phyloP scores from a whole-genome alignment of 2,113 vertebrate genomes.

The Rallus limicola region DNA sequence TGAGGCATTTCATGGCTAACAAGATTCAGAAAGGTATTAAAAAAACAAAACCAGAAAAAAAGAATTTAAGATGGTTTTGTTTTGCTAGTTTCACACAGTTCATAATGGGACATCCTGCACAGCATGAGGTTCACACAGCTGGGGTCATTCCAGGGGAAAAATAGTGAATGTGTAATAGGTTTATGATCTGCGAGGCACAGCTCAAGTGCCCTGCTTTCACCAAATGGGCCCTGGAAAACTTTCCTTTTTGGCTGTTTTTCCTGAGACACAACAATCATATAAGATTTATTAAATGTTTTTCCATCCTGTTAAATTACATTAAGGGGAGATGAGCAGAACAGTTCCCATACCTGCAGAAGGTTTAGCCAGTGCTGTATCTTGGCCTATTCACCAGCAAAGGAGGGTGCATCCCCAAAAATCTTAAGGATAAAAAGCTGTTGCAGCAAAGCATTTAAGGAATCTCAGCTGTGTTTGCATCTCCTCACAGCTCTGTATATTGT shows the following conservation, averaged over 20 bases:
- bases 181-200: slow-evolving; percentile 33
- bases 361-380: neutral
- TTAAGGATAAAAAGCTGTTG: neutral
- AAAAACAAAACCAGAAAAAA: neutral
- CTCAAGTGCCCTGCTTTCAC: neutral
- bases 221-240: neutral
- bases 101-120: slow-evolving; percentile 29
- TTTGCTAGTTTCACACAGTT: slow-evolving; percentile 50
- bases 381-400: neutral
- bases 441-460: neutral
- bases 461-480: neutral
- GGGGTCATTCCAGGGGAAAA: neutral
- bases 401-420: neutral
- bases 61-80: neutral
- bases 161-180: neutral
- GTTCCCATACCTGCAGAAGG: neutral
- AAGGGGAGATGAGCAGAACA: neutral
- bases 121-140: neutral
- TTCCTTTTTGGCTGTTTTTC: neutral
- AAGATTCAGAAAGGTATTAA: slow-evolving; percentile 13
- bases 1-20: slow-evolving; percentile 16
- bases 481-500: neutral
- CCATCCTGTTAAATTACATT: neutral
- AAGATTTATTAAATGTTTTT: neutral
- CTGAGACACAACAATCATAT: neutral